Evolutionary conservation across 2,888 invertebrate genomes (phyloP).

Genomic region (Apamea crenata): DNA sequence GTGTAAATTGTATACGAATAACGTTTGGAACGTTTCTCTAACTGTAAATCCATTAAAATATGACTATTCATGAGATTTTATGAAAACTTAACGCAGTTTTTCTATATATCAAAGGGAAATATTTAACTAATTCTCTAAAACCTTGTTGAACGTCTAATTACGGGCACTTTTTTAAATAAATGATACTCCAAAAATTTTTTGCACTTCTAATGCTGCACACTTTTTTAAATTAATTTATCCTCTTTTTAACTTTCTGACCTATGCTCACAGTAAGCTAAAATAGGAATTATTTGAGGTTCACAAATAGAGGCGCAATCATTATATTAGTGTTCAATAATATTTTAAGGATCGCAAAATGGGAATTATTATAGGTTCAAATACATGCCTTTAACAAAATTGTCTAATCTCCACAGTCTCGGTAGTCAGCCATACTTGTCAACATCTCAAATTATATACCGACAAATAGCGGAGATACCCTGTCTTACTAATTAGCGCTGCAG

Average conservation of each 20-base stretch:
- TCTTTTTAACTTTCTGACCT: not conserved
- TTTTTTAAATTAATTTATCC: too few relatives aligned
- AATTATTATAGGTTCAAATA: not conserved
- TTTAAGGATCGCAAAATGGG: not conserved
- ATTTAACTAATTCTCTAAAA: not conserved
- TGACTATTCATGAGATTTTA: not conserved
- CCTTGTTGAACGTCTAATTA: not conserved
- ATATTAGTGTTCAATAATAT: not conserved
- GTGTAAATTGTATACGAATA: not conserved
- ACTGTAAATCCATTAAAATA: not conserved
- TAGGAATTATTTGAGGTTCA: not conserved
- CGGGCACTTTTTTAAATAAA: too few relatives aligned
- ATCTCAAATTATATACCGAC: conserved; percentile 80
- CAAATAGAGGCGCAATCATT: not conserved
- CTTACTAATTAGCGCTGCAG: conserved; percentile 73
- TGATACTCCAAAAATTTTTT: too few relatives aligned
- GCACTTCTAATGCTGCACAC: too few relatives aligned
- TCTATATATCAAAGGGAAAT: not conserved
- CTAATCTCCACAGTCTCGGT: conserved; percentile 46
- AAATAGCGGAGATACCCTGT: conserved; percentile 75
- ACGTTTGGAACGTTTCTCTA: not conserved
- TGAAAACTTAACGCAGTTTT: not conserved
- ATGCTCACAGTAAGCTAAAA: not conserved
- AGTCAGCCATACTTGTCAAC: conserved; percentile 66
- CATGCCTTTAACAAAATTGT: not conserved